These are phyloP conservation scores for Syndactyla subalaris DNA, from an alignment of 2,797 vertebrate genomes.

Conservation along the genomic window DNA sequence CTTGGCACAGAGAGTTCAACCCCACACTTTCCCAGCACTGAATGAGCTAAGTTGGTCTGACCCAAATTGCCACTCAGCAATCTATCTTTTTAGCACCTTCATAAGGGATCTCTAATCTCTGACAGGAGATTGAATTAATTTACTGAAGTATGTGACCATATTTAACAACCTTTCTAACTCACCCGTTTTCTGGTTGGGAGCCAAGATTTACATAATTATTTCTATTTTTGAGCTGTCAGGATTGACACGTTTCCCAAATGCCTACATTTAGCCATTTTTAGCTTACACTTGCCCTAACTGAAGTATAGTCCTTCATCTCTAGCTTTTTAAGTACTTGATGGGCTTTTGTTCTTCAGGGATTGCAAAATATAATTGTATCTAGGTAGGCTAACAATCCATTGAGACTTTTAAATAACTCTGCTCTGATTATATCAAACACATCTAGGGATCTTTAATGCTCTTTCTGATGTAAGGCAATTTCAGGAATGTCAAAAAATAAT, in stretches of 20 bases:
- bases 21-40: background rate
- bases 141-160: slow-evolving; percentile 59
- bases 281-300: slow-evolving; percentile 28
- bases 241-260: slow-evolving; percentile 51
- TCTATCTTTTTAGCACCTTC: slow-evolving; percentile 59
- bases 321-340: background rate
- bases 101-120: slow-evolving; percentile 64
- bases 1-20: slow-evolving; percentile 10
- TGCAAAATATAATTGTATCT: slow-evolving; percentile 28
- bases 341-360: slow-evolving; percentile 19
- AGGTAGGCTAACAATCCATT: slow-evolving; percentile 1
- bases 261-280: slow-evolving; percentile 44
- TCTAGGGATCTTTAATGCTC: background rate
- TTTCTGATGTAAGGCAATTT: slow-evolving; percentile 15
- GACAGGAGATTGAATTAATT: slow-evolving; percentile 68
- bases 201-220: slow-evolving; percentile 75
- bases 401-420: slow-evolving; percentile 36
- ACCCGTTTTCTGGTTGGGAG: slow-evolving; percentile 6
- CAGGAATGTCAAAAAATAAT: background rate
- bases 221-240: slow-evolving; percentile 65
- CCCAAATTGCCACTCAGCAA: slow-evolving; percentile 46
- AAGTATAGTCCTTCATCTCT: slow-evolving; percentile 28
- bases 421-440: slow-evolving; percentile 38
- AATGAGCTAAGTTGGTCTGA: background rate
- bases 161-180: slow-evolving; percentile 54